Percentiles rank a stretch among this genome's conserved stretches.
Evolutionary conservation across 2,888 invertebrate genomes (phyloP).

Genomic region (Lasiommata megera): DNA sequence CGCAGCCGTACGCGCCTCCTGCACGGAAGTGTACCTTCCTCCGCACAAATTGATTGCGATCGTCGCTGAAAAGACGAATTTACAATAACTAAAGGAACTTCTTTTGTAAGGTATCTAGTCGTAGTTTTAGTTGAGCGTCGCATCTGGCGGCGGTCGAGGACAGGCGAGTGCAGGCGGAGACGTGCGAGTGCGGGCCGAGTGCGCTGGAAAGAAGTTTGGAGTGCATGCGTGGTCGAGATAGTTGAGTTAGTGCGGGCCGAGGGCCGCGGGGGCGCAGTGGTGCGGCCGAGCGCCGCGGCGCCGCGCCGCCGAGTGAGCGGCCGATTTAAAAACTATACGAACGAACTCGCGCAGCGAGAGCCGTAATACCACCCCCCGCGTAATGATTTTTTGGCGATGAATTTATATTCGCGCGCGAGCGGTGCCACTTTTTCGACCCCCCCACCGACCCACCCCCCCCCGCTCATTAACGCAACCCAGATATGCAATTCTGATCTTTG

Average conservation of each 20-base stretch:
- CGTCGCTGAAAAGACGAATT: slow-evolving; percentile 75
- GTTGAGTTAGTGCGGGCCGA: slow-evolving; percentile 38
- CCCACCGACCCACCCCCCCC: slow-evolving; percentile 68
- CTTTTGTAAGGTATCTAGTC: not conserved
- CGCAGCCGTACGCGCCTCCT: slow-evolving; percentile 44
- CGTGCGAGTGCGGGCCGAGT: slow-evolving; percentile 16
- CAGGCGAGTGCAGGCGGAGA: not conserved
- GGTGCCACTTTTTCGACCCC: slow-evolving; percentile 82
- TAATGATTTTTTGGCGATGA: slow-evolving; percentile 94
- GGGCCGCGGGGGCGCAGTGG: slow-evolving; percentile 44
- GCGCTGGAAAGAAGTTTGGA: slow-evolving; percentile 33
- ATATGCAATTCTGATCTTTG: slow-evolving; percentile 86
- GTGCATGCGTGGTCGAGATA: slow-evolving; percentile 60
- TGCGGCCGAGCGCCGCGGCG: slow-evolving; percentile 71
- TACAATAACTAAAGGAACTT: slow-evolving; percentile 50
- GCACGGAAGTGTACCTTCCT: slow-evolving; percentile 65
- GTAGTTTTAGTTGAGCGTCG: not conserved
- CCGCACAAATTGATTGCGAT: slow-evolving; percentile 80
- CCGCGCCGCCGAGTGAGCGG: slow-evolving; percentile 74
- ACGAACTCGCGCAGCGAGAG: slow-evolving; percentile 73
- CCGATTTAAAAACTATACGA: slow-evolving; percentile 81
- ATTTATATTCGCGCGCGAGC: slow-evolving; percentile 86
- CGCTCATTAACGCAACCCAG: slow-evolving; percentile 84
- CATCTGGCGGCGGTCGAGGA: not conserved
- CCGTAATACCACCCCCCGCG: slow-evolving; percentile 88